Conservation (phyloP, 2,113 vertebrate species). For the Odobenus rosmarus region DNA sequence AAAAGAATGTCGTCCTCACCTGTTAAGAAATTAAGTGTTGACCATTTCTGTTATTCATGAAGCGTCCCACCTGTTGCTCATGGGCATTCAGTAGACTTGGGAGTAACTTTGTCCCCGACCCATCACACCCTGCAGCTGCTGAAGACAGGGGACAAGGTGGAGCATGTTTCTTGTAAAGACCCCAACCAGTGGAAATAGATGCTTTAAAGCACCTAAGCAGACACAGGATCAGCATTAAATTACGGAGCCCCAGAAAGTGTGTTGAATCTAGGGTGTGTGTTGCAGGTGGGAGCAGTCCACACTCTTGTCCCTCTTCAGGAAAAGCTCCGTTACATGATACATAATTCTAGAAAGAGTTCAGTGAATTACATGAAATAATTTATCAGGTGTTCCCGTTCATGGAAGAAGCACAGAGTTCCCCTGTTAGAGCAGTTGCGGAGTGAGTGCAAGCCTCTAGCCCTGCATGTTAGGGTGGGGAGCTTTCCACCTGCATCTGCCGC, state of each 20-base stretch:
- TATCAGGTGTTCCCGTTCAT: rapidly evolving
- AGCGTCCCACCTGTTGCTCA: rapidly evolving
- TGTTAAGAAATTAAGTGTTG: no score
- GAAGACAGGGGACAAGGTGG: neutral
- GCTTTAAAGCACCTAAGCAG: neutral
- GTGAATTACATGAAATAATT: rapidly evolving
- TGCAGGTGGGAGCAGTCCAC: rapidly evolving
- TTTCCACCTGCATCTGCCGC: neutral
- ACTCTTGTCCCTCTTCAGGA: neutral
- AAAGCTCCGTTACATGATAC: rapidly evolving
- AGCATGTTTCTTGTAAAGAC: neutral
- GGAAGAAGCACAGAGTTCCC: no score
- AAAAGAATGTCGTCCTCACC: neutral
- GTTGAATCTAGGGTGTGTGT: rapidly evolving
- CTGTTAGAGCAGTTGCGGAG: neutral
- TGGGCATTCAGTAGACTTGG: neutral
- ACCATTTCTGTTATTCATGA: no score
- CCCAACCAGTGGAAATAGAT: neutral
- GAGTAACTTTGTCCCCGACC: neutral
- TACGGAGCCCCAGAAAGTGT: neutral
- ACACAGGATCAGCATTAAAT: neutral
- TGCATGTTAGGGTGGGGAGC: neutral
- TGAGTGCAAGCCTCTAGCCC: rapidly evolving
- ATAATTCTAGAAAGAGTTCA: neutral
- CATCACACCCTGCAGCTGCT: no score